Evolutionary conservation across 2,888 invertebrate genomes (phyloP), one percentile per base, ranked within the genome.

Genomic region (Tenthredo distinguenda): DNA sequence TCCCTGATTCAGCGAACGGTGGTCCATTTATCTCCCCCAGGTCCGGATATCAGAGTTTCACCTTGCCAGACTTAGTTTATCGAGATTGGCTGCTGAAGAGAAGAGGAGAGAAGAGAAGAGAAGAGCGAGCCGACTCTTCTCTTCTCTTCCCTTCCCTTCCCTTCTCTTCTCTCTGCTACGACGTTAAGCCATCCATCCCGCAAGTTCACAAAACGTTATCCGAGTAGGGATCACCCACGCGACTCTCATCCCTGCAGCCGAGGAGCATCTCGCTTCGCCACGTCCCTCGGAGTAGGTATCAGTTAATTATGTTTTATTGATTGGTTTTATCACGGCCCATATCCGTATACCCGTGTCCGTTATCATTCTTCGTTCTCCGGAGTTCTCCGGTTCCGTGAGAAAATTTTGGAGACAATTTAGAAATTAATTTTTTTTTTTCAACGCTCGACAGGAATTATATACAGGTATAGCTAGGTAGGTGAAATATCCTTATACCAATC

Each of bases 181-280:
- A 21, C 43, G 81, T 81, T 65, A 62, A 83, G 47, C 83, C 50
- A 83, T 83, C 71, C 83, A 71, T 83, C 68, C 68, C 12, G 37
- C 62, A 68, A 83, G 83, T 83, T 83, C 68, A 31, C 43, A 83
- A 68, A 83, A 37, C 71, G 83, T 83, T 83, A 83, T 83, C 83
- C 21, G 68, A 65, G 26, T 58, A 15, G 18, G 83, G 31, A 83
- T 65, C 83, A 34, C 43, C 68, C 62, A 37, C 62, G 79, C 79
- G 79, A 79, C 62, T 79, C 79, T 15, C 47, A 77, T 43, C 72
- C 77, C 31, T 77, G 31, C 31, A 50, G 18, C 1, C 15, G 50
- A 18, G 18, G 18, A 15, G 34, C 72, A 58, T 79, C 79, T 6
- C 21, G 37, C 26, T 47, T 68, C 83, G 5, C 31, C 68, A 68